These are phyloP conservation scores for Sipha flava DNA, from an alignment of 1,140 invertebrate species.

Conservation along the genomic window DNA sequence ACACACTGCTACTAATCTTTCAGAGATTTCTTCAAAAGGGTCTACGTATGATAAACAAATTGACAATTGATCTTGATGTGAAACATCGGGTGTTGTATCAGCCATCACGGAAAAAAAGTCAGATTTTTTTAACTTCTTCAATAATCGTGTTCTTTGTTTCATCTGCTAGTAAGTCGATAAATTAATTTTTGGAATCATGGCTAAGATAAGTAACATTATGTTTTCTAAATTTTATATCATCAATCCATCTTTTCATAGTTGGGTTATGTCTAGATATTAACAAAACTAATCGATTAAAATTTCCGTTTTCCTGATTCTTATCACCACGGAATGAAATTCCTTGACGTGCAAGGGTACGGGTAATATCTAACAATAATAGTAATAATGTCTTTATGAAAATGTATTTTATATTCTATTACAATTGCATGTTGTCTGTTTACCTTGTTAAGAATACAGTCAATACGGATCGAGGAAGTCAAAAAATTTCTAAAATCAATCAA, in stretches of 20 bases:
- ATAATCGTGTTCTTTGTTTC: neutral
- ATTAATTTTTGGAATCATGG: constrained; percentile 2
- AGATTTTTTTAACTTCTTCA: neutral
- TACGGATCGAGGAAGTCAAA: neutral
- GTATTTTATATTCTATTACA: neutral
- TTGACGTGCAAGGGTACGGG: neutral
- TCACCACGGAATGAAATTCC: neutral
- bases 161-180: neutral
- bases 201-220: constrained; percentile 2
- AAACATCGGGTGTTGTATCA: neutral
- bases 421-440: neutral
- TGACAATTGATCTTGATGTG: neutral
- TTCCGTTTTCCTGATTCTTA: neutral
- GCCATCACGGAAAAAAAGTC: neutral
- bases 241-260: neutral
- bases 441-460: neutral
- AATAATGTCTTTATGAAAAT: neutral
- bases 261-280: neutral
- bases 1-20: neutral
- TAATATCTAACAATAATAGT: neutral
- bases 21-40: neutral
- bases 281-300: neutral
- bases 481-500: neutral
- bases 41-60: neutral
- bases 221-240: neutral